These are phyloP conservation scores for Stegana nigrithorax DNA, from an alignment of 2,888 invertebrate genomes.

Conservation along the genomic window DNA sequence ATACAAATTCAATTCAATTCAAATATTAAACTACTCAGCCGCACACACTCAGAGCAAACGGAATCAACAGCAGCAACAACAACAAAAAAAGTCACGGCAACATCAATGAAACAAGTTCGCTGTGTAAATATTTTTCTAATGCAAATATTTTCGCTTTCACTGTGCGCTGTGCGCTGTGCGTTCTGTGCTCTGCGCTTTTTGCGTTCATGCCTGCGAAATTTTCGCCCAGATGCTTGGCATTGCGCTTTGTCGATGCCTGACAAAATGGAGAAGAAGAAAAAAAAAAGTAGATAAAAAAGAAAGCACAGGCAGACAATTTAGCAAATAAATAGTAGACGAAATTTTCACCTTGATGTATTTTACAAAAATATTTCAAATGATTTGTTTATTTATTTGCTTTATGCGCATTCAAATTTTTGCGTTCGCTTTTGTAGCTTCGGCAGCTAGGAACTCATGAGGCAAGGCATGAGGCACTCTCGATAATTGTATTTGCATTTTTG, in stretches of 20 bases:
- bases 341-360: conserved; percentile 17
- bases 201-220: not conserved
- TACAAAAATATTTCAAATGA: not conserved
- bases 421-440: not conserved
- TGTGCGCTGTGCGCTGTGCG: too few species aligned
- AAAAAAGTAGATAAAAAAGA: not conserved
- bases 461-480: conserved; percentile 6
- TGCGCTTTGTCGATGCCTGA: not conserved
- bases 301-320: conserved; percentile 4
- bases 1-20: not conserved
- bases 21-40: conserved; percentile 5
- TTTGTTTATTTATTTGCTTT: too few species aligned
- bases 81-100: not conserved
- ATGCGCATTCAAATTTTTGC: not conserved
- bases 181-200: too few species aligned
- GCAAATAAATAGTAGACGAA: too few species aligned
- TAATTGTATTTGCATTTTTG: conserved; percentile 15
- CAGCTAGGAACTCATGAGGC: not conserved
- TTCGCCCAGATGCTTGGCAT: not conserved
- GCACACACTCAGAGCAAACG: not conserved
- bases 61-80: not conserved
- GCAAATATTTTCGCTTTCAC: conserved; percentile 2
- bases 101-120: conserved; percentile 2
- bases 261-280: not conserved
- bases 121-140: conserved; percentile 7